These are phyloP conservation scores for Gymnosoma rotundatum DNA, from an alignment of 2,888 invertebrate genomes.

Conservation along the genomic window DNA sequence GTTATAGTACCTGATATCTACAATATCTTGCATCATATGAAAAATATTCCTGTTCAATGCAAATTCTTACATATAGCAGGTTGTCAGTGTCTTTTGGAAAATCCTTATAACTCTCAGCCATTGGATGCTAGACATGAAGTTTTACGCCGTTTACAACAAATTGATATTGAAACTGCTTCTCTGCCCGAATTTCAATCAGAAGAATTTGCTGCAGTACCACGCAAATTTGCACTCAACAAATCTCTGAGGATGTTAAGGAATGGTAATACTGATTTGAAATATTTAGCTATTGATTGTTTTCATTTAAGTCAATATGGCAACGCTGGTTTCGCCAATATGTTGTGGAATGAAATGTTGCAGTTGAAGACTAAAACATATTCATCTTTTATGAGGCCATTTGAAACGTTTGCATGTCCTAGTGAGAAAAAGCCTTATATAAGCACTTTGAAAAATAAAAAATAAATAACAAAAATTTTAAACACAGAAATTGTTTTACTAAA, in stretches of 20 bases:
- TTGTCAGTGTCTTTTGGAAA: constrained; percentile 76
- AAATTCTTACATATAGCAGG: constrained; percentile 73
- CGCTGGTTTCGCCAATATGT: constrained; percentile 83
- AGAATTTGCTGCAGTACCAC: constrained; percentile 84
- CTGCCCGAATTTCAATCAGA: constrained; percentile 78
- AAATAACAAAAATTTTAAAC: background rate
- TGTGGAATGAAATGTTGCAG: constrained; percentile 84
- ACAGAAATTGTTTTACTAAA: background rate
- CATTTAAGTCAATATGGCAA: constrained; percentile 85
- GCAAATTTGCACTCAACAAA: constrained; percentile 79
- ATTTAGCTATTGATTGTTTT: constrained; percentile 85
- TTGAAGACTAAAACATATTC: constrained; percentile 82
- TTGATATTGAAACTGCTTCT: constrained; percentile 83
- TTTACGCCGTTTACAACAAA: constrained; percentile 81
- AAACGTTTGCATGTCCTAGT: constrained; percentile 78
- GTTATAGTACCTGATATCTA: constrained; percentile 75
- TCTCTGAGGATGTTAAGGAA: constrained; percentile 78
- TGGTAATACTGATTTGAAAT: constrained; percentile 83
- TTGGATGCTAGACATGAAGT: constrained; percentile 58
- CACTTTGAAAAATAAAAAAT: constrained; percentile 73
- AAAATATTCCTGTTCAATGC: constrained; percentile 71
- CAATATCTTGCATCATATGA: constrained; percentile 68
- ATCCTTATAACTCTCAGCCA: constrained; percentile 66
- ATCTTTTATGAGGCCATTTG: constrained; percentile 52
- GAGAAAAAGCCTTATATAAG: constrained; percentile 77